Conservation (phyloP, 2,888 invertebrate species). For the Campoplex nolae region DNA sequence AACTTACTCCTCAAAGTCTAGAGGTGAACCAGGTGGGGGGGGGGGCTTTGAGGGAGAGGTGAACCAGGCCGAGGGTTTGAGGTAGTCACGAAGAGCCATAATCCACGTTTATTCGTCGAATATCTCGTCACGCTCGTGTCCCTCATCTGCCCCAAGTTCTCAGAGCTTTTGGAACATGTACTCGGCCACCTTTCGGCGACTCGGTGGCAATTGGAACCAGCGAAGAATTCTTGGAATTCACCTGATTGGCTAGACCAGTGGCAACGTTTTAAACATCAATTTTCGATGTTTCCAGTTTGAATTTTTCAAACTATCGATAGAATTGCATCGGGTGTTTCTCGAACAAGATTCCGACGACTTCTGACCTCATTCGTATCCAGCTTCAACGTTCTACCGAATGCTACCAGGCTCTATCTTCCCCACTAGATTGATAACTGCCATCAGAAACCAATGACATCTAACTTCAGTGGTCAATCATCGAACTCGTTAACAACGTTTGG, state of each 20-base stretch:
- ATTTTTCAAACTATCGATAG: too few species aligned
- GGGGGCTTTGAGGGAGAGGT: background rate
- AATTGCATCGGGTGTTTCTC: too few species aligned
- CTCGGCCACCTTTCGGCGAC: background rate
- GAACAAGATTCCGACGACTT: too few species aligned
- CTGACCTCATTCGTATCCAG: too few species aligned
- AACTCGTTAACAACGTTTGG: background rate
- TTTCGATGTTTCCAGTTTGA: too few species aligned
- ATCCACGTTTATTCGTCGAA: conserved; percentile 9
- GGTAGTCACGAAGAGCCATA: conserved; percentile 6
- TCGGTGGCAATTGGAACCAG: conserved; percentile 6
- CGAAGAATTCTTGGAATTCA: background rate
- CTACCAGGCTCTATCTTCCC: background rate
- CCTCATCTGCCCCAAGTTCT: conserved; percentile 14
- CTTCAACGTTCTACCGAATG: too few species aligned
- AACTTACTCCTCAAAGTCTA: conserved; percentile 17
- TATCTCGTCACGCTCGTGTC: conserved; percentile 39
- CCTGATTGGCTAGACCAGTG: background rate
- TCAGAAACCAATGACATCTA: background rate
- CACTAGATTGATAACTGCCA: background rate
- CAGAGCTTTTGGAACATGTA: background rate
- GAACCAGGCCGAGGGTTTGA: background rate
- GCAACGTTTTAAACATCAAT: too few species aligned
- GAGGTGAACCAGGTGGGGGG: background rate
- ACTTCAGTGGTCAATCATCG: background rate